A percentile compares a stretch with the other conserved stretches of the same genome.
Evolutionary conservation across 1,140 invertebrate genomes (phyloP).

Genomic region (Drosophila asahinai): DNA sequence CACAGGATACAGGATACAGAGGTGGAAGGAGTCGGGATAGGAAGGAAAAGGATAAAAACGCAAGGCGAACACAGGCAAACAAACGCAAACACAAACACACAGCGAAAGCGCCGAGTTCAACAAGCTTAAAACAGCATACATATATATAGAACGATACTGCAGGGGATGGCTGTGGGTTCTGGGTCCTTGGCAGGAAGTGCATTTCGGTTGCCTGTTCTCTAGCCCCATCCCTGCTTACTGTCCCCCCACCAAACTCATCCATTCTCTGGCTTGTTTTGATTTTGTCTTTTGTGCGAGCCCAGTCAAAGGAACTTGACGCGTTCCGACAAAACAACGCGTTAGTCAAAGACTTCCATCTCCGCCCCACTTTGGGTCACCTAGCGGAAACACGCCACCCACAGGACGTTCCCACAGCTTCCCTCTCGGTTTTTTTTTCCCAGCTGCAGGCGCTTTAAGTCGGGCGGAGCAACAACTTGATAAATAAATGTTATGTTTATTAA

Average conservation of each 20-base stretch:
- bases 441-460: conserved; percentile 24
- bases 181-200: conserved; percentile 53
- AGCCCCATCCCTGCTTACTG: conserved; percentile 10
- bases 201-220: conserved; percentile 33
- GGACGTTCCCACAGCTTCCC: neutral
- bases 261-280: conserved; percentile 40
- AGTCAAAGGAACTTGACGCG: conserved; percentile 63
- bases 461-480: conserved; percentile 31
- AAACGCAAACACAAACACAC: conserved; percentile 8
- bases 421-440: conserved; percentile 22
- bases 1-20: conserved; percentile 7
- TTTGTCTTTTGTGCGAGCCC: conserved; percentile 48
- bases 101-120: conserved; percentile 51
- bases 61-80: conserved; percentile 23
- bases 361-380: neutral
- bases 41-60: conserved; percentile 33
- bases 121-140: conserved; percentile 54
- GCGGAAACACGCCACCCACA: neutral
- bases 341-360: conserved; percentile 35
- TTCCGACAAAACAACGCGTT: conserved; percentile 44
- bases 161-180: neutral
- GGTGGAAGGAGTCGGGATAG: neutral
- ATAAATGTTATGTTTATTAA: conserved; percentile 76
- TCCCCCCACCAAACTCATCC: neutral
- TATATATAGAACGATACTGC: neutral